phyloP scores from a whole-genome alignment of 2,888 invertebrate genomes.

The Colostygia pectinataria region DNA sequence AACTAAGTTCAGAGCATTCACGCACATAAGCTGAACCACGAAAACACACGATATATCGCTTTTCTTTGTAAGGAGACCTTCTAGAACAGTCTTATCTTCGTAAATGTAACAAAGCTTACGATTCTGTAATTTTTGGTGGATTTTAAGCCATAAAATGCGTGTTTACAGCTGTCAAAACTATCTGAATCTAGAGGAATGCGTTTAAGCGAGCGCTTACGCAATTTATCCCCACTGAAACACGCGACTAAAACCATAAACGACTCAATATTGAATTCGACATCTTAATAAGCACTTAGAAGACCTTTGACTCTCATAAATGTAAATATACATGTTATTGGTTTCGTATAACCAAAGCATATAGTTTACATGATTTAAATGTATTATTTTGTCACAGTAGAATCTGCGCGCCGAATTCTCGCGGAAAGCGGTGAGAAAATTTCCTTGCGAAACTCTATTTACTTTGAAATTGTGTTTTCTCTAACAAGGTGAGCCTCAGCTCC shows the following conservation, averaged over 20 bases:
- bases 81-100: no score
- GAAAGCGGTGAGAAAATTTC: slow-evolving; percentile 9
- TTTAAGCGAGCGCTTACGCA: no score
- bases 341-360: not conserved
- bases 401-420: not conserved
- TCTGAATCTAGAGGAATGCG: no score
- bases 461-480: slow-evolving; percentile 14
- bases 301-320: slow-evolving; percentile 18
- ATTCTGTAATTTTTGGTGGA: no score
- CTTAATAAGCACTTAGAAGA: slow-evolving; percentile 11
- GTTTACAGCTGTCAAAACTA: no score
- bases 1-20: no score
- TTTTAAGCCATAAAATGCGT: no score
- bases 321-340: slow-evolving; percentile 1
- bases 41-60: no score
- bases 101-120: no score
- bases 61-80: no score
- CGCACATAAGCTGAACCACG: no score
- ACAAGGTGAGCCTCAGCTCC: slow-evolving; percentile 5
- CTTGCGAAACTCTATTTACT: slow-evolving; percentile 8
- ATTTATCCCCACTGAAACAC: no score
- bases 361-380: slow-evolving; percentile 5
- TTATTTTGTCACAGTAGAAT: slow-evolving; percentile 1
- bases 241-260: slow-evolving; percentile 8
- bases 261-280: slow-evolving; percentile 10